Base-by-base conservation (phyloP, 1,140 invertebrate genomes). In the Leptopilina boulardi region DNA sequence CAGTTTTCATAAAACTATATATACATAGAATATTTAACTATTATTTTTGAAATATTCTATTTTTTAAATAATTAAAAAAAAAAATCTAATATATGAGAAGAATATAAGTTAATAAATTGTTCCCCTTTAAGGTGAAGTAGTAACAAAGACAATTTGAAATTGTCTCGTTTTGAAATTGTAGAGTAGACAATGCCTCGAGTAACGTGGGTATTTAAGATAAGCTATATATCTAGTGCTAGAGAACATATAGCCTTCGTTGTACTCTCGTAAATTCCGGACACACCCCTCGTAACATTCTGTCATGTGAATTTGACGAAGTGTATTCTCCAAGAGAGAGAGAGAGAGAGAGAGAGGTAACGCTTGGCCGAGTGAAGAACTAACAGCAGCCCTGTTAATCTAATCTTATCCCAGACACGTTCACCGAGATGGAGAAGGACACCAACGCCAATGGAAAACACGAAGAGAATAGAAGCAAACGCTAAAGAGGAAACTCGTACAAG, bases 231-330 rank as follows among this genome's bases (percentile, higher is more conserved):
- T 66, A 66, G 13, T 66, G 11, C 23, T 66, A 9, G 56, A 66
- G 56, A 66, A 30, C 56, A 66, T 66, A 26, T n/a, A 30, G 56
- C 26, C 23, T 30, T 66, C 59, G 21, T 56, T 66, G 59, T 66
- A 66, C 23, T 66, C 59, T 66, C 59, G 10, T 66, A 51, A 51
- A 66, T 30, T 66, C 59, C 26, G 59, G 26, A 66, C 59, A 30
- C 59, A 66, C 59, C 59, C 23, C 26, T 66, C 59, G 72, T 47
- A 47, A 73, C 74, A 72, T 77, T 72, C 76, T 72, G 74, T 83
- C 82, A 75, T 76, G 38, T 70, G 74, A 47, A 76, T 79, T 81
- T 81, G 79, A 80, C 73, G 44, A 30, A 73, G 75, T 80, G 56
- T 78, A 66, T 70, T 51, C 73, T 38, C 73, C n/a, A n/a, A n/a